Evolutionary conservation across 2,888 invertebrate genomes (phyloP), one percentile per base, ranked within the genome.

Genomic region (Drosophila acutilabella): DNA sequence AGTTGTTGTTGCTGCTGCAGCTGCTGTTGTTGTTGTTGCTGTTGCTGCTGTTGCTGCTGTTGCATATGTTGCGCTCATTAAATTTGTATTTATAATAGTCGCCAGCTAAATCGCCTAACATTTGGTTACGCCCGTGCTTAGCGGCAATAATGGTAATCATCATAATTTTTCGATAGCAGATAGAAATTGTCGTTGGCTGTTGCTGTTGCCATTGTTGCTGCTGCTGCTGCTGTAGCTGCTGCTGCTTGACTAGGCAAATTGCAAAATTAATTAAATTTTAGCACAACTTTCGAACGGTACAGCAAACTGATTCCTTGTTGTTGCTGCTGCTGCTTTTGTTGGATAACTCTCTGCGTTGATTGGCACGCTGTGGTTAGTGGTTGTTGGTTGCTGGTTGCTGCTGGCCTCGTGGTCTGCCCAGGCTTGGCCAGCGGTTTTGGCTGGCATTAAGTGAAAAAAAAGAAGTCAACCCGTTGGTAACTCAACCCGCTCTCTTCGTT

Each of bases 1-100:
- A 23, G 65, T 14, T 73, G 56, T 23, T 44, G 54, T 36, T 58
- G 60, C 5, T 47, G 66, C 13, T 52, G 64, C 13, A 52, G 61
- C 5, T 23, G 23, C 5, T 23, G 23, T 23, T n/a, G n/a, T n/a
- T n/a, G n/a, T 14, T 73, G 56, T 23, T 44, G 54, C 30, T 58
- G 26, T 13, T 67, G 72, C 7, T 45, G 58, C 11, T 74, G 74
- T 18, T 64, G 73, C 50, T 67, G 75, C 62, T 68, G 83, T 70
- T 82, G 83, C 87, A 83, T 87, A 87, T 87, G 83, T 84, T 81
- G 84, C 84, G 84, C 87, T 84, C 83, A 84, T 84, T 84, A 84
- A 87, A 84, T 87, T 87, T 87, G 83, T 84, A 84, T 84, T 84
- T 84, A 87, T 87, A 84, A 84, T 84, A 78, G 81, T 74, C 66